Evolutionary conservation across 2,888 invertebrate species (phyloP), one percentile per base, ranked within the genome.

Genomic region (Linnaemya tessellans): DNA sequence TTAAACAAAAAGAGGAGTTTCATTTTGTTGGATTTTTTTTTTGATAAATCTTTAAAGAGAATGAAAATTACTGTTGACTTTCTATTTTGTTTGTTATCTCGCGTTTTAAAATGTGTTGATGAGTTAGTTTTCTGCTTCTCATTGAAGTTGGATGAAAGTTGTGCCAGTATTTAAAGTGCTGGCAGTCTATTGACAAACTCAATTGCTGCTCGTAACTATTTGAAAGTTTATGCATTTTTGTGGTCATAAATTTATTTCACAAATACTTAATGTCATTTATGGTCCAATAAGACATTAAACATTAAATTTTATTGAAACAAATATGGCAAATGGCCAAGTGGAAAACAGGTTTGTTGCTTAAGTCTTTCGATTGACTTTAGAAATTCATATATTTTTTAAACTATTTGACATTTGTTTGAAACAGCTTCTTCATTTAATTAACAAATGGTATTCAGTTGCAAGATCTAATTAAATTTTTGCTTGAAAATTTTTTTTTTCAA

Each of bases 221-320:
- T 85, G 74, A 85, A 85, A 81, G 79, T 84, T 78, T 64, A 78
- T 73, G 62, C 20, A 35, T 30, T n/a, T 68, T 54, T 68, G 11
- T 54, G 11, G 62, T n/a, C 62, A 67, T 65, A 73, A 73, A 73
- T 65, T 73, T 56, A 25, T 56, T 54, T 22, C 8, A 56, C 46
- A 56, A 80, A 80, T 65, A 38, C 46, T 56, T 56, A 10, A 54
- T 46, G 64, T 80, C 46, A 65, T 56, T 64, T 80, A 71, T 35
- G n/a, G 46, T 46, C 3, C 43, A 71, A 64, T 80, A 46, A 71
- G 71, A 18, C 18, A 71, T 79, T 43, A 49, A 18, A 49, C 8
- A 51, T 43, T 41, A 71, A 54, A 18, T 35, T 80, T 64, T 58
- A 15, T 38, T 20, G 10, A 30, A 43, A 41, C 25, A 80, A 73